Base-by-base conservation (phyloP, 2,888 invertebrate genomes). In the Tachina fera region DNA sequence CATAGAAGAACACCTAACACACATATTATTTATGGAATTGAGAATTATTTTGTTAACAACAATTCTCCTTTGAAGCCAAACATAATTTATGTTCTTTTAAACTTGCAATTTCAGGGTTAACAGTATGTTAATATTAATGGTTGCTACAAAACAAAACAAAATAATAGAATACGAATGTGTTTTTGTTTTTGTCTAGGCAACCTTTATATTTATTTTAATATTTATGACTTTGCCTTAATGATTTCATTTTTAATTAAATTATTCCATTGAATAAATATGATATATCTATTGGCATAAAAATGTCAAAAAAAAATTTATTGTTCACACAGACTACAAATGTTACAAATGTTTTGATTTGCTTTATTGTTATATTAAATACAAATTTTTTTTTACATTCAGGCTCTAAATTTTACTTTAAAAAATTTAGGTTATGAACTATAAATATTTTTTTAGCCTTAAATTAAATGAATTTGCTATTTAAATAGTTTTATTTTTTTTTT, bases 231-330 rank as follows among this genome's bases (percentile, higher is more conserved):
- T 41, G 9, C 56, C 43, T 47, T 49, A 10, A 47, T 39, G 76
- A 31, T 65, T 67, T 9, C 3, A 9, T 45, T 56, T 11, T 31
- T 31, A 56, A 45, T 47, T 47, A 39, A 77, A 68, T 58, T 58
- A 68, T 19, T 60, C 39, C 1, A 58, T 49, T 67, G 39, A 77
- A 67, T 47, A 67, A 49, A 77, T 49, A 67, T 39, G 13, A 67
- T 58, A 67, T 58, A 31, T n/a, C n/a, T 31, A 31, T 67, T 58
- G 58, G 31, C 67, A 67, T 53, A 67, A 45, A 47, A 16, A 53
- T 49, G n/a, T 49, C 58, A 39, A n/a, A n/a, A n/a, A n/a, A n/a
- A n/a, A 68, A 53, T 14, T 13, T 39, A 16, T 39, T 49, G 16
- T 39, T 53, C 8, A 53, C 39, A 61, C 39, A 61, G 39, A 19